These are phyloP conservation scores for Polydrusus tereticollis DNA, from an alignment of 2,888 invertebrate genomes.

Conservation along the genomic window DNA sequence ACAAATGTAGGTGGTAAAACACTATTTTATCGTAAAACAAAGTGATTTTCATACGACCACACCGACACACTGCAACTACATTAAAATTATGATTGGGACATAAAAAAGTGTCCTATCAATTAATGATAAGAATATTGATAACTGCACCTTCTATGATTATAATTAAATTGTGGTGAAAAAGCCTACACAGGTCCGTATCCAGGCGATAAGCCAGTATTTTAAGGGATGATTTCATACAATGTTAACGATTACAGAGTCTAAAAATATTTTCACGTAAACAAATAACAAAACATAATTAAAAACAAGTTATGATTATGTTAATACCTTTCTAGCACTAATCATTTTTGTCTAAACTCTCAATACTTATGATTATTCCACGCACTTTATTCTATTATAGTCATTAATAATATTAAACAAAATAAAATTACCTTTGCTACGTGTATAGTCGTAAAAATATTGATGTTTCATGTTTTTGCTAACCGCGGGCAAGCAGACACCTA, in stretches of 20 bases:
- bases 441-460: conserved; percentile 14
- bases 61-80: neutral
- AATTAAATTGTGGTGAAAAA: too few relatives aligned
- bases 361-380: neutral
- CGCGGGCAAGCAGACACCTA: neutral
- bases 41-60: neutral
- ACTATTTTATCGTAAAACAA: conserved; percentile 4
- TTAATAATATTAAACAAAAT: neutral
- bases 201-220: too few relatives aligned
- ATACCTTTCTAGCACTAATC: neutral
- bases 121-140: conserved; percentile 6
- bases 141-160: neutral
- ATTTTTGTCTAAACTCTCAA: neutral
- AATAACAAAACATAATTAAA: neutral
- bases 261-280: too few relatives aligned
- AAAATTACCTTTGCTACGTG: conserved; percentile 10
- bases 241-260: too few relatives aligned
- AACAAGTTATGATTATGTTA: too few relatives aligned
- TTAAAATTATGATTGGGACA: neutral
- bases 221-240: too few relatives aligned
- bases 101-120: conserved; percentile 9
- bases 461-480: conserved; percentile 15
- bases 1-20: too few relatives aligned
- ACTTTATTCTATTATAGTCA: neutral
- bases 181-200: too few relatives aligned